Base-by-base conservation (phyloP, 2,797 vertebrate species). In the Eidolon dupreanum region DNA sequence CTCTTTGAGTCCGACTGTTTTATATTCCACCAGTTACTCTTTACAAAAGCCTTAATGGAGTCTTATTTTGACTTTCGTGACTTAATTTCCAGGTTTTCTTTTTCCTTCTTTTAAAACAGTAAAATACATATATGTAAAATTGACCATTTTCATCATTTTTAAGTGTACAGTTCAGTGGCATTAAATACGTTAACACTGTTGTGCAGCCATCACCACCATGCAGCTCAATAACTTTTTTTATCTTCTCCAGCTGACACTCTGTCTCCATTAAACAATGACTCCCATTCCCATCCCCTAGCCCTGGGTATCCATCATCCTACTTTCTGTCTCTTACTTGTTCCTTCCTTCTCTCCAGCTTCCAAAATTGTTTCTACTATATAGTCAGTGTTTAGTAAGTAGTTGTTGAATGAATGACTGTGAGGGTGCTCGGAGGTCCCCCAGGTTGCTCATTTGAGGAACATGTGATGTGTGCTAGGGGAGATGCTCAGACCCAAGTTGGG, bases 251-350 rank as follows among this genome's bases (percentile, higher is more conserved):
- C 49, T n/a, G 73, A 65, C 71, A 38, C 49, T 38, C 41, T 19
- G 28, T 26, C 22, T 26, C 13, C 16, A 9, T 46, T 31, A 63
- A 38, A 55, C 55, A 41, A 20, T 12, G n/a, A 1, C 36, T 61
- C 26, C 36, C 20, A 3, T 16, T 59, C 12, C 63, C 6, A 28
- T 43, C 10, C 20, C 51, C 20, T 3, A 1, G 13, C 55, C n/a
- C 16, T 43, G 0, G 9, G 36, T 0, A 2, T 4, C 31, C 57
- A 12, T 19, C 59, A 19, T 5, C 15, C 31, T 4, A 15, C 77
- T 38, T 46, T 61, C 66, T 24, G 22, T 68, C 66, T 93, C 66
- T 79, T 0, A 24, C 81, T 20, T 41, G 15, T 31, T 55, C 26
- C 36, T 36, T 31, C 41, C 89, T 33, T 59, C 31, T 46, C 12